Evolutionary conservation across 2,888 invertebrate genomes (phyloP).

Genomic region (Parthenolecanium corni): DNA sequence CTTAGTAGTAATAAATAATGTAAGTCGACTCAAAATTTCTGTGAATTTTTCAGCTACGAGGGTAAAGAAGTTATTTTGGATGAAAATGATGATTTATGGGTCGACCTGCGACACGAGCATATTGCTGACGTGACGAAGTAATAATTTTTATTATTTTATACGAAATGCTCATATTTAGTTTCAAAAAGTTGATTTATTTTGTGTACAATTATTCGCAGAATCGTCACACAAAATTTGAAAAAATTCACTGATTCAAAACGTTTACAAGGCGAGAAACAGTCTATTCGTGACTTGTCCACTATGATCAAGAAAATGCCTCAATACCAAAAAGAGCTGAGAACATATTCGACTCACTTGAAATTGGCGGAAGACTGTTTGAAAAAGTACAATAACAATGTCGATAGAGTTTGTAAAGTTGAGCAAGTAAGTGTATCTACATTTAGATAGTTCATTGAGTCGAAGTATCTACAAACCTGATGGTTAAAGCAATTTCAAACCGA

Average conservation of each 20-base stretch:
- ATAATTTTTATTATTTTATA: conserved; percentile 36
- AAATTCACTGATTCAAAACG: conserved; percentile 91
- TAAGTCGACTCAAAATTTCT: background rate
- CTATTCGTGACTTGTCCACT: conserved; percentile 92
- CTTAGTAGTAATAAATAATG: too few relatives aligned
- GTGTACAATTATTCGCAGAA: conserved; percentile 40
- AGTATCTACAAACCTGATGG: too few relatives aligned
- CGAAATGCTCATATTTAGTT: background rate
- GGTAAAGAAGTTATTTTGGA: conserved; percentile 85
- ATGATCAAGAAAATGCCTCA: conserved; percentile 99
- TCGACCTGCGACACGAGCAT: conserved; percentile 94
- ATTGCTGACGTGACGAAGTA: conserved; percentile 94
- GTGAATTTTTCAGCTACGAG: conserved; percentile 6
- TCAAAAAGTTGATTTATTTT: background rate
- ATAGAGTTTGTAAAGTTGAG: conserved; percentile 83
- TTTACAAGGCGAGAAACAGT: conserved; percentile 83
- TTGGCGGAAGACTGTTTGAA: conserved; percentile 99
- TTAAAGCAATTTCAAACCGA: too few relatives aligned
- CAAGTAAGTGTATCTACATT: too few relatives aligned
- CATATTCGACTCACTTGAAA: conserved; percentile 96
- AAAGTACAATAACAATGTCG: conserved; percentile 59
- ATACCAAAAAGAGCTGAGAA: conserved; percentile 97
- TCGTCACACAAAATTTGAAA: conserved; percentile 93
- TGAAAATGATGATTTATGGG: conserved; percentile 98
- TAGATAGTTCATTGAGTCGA: too few relatives aligned